These are phyloP conservation scores for Xiphophorus hellerii DNA, from an alignment of 2,113 vertebrate genomes.

Conservation along the genomic window DNA sequence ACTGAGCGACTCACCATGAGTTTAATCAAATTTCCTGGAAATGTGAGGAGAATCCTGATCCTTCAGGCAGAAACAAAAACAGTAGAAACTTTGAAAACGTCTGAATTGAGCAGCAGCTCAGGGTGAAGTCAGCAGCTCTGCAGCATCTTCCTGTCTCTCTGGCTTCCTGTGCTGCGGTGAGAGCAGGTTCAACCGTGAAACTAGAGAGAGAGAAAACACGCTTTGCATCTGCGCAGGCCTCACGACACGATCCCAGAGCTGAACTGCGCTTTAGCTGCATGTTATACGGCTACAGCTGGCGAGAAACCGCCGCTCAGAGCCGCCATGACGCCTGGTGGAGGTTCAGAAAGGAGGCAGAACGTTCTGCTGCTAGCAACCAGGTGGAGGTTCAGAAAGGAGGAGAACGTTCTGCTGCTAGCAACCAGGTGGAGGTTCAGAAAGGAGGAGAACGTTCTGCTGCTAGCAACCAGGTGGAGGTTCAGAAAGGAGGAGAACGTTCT, in stretches of 20 bases:
- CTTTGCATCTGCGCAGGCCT: neutral
- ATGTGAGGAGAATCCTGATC: neutral
- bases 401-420: too few species aligned
- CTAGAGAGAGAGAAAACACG: neutral
- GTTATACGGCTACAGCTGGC: neutral
- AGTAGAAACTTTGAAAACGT: too few species aligned
- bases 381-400: neutral
- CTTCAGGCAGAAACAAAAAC: neutral
- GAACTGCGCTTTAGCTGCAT: neutral
- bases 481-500: too few species aligned
- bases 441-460: too few species aligned
- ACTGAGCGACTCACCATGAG: slow-evolving; percentile 48
- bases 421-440: neutral
- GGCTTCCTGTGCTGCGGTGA: slow-evolving; percentile 63
- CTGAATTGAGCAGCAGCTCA: neutral
- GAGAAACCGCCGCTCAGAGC: neutral
- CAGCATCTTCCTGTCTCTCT: slow-evolving; percentile 55
- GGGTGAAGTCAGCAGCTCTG: neutral
- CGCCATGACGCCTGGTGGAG: neutral
- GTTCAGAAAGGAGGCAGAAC: neutral
- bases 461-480: neutral
- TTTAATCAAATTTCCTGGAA: neutral
- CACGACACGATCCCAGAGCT: neutral
- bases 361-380: too few species aligned
- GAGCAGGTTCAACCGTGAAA: slow-evolving; percentile 34